A percentile compares a stretch with the other conserved stretches of the same genome.
phyloP scores from a whole-genome alignment of 2,113 vertebrate genomes.

The human (Homo sapiens) region DNA sequence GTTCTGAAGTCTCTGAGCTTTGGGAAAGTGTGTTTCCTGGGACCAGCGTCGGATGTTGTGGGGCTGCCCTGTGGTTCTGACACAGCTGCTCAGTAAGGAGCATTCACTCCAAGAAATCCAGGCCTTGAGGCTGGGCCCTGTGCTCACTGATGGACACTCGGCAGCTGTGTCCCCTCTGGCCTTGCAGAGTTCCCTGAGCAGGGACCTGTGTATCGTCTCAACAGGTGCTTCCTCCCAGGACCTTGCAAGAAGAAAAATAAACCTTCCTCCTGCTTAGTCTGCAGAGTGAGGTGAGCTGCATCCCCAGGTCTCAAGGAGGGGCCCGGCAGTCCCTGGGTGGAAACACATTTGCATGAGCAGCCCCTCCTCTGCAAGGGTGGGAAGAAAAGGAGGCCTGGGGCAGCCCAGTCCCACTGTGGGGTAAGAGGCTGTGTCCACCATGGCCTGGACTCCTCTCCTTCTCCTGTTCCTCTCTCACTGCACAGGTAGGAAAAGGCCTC shows the following conservation, averaged over 20 bases:
- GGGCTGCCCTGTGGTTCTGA: accelerated
- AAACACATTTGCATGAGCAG: background rate
- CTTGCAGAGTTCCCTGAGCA: background rate
- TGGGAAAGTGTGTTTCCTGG: background rate
- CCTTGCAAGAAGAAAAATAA: too few relatives aligned
- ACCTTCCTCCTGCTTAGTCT: accelerated
- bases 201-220: background rate
- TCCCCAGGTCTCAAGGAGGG: background rate
- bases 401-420: background rate
- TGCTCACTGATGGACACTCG: accelerated
- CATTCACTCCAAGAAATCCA: background rate
- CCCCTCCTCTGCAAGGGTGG: background rate
- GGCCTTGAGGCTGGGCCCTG: accelerated
- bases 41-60: accelerated
- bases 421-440: background rate
- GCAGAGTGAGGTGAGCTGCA: background rate
- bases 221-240: background rate
- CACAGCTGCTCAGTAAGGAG: background rate
- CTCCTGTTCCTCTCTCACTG: background rate
- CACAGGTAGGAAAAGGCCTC: background rate
- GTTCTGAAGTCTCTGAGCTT: background rate
- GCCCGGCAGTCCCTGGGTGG: too few relatives aligned
- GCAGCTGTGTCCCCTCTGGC: background rate
- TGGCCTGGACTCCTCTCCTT: background rate
- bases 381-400: background rate